Evolutionary conservation across 2,113 vertebrate genomes (phyloP).

Genomic region (Poeciliopsis occidentalis): DNA sequence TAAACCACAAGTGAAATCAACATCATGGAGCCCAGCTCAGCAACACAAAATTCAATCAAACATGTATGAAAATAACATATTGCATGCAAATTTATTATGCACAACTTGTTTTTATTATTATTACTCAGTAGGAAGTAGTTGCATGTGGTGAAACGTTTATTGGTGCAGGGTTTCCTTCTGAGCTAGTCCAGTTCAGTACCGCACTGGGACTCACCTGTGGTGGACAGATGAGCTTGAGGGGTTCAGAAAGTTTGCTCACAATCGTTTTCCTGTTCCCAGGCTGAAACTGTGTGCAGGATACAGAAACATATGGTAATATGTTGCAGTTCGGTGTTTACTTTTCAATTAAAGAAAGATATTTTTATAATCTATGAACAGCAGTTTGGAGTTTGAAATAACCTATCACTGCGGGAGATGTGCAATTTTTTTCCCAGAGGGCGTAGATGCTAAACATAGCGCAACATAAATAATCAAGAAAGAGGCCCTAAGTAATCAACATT

Average conservation of each 20-base stretch:
- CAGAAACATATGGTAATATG: not conserved
- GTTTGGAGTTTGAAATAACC: too few relatives aligned
- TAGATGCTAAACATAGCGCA: not conserved
- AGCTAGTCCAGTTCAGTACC: not conserved
- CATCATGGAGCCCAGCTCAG: not conserved
- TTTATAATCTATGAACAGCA: too few relatives aligned
- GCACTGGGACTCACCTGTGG: slow-evolving; percentile 65
- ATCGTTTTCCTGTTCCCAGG: slow-evolving; percentile 76
- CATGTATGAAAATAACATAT: not conserved
- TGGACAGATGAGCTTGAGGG: slow-evolving; percentile 81
- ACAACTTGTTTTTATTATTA: not conserved
- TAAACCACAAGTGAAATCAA: not conserved
- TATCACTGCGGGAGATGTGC: too few relatives aligned
- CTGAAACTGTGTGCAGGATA: slow-evolving; percentile 76
- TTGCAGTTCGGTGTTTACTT: not conserved
- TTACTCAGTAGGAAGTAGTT: not conserved
- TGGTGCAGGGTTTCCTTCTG: not conserved
- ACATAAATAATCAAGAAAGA: not conserved
- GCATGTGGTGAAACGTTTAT: not conserved
- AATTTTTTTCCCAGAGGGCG: too few relatives aligned
- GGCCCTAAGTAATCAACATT: not conserved
- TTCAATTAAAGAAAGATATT: not conserved
- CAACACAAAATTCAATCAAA: not conserved
- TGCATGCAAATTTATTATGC: too few relatives aligned
- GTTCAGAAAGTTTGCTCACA: slow-evolving; percentile 77